These are phyloP conservation scores for Intellagama lesueurii DNA, from an alignment of 2,797 vertebrate genomes.

Conservation along the genomic window DNA sequence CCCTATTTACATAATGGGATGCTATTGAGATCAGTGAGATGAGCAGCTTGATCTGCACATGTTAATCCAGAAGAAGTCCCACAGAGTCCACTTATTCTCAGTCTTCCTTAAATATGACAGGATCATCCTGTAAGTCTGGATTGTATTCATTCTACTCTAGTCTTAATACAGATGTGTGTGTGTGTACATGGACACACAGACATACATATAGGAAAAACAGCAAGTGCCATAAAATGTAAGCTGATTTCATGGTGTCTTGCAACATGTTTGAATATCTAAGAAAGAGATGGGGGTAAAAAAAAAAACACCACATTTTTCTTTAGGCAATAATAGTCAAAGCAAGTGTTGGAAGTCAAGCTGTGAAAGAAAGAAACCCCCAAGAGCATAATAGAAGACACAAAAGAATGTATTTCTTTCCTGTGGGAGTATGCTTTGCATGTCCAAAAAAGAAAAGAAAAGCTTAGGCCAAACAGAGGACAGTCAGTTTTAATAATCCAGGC, in stretches of 20 bases:
- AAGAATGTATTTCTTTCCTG: constrained; percentile 38
- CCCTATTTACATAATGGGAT: no score
- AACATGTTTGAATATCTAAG: not conserved
- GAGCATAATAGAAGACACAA: constrained; percentile 17
- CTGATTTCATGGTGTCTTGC: constrained; percentile 9
- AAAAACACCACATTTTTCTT: not conserved
- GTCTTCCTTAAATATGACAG: not conserved
- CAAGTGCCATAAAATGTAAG: not conserved
- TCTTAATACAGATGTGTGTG: not conserved
- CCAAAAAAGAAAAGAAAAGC: constrained; percentile 10
- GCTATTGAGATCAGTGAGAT: not conserved
- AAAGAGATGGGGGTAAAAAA: not conserved
- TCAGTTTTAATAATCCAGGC: constrained; percentile 31
- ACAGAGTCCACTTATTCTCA: not conserved
- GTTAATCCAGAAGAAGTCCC: not conserved
- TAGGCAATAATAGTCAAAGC: not conserved
- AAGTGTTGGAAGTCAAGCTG: not conserved
- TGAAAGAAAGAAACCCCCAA: not conserved
- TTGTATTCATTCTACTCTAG: not conserved
- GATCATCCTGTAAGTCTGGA: not conserved
- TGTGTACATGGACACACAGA: not conserved
- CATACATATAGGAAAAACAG: constrained; percentile 27
- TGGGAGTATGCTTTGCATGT: constrained; percentile 41
- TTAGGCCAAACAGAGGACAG: constrained; percentile 30
- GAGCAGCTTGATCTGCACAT: not conserved